phyloP scores from a whole-genome alignment of 2,113 vertebrate genomes.

The Lutjanus erythropterus region DNA sequence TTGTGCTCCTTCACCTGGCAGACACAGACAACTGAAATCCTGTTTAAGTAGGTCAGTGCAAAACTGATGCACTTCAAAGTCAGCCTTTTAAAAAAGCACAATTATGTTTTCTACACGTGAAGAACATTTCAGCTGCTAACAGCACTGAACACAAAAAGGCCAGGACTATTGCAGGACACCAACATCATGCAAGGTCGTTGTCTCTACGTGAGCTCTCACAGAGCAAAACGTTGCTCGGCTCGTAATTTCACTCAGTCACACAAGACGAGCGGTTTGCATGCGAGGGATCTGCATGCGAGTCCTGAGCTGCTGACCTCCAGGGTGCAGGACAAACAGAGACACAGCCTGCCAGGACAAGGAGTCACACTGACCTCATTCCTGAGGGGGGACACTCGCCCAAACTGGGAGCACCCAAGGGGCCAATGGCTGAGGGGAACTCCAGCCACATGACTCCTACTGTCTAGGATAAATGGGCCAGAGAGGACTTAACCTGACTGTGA shows the following conservation, averaged over 20 bases:
- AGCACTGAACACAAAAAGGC: background rate
- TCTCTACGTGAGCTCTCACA: background rate
- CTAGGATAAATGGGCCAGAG: conserved; percentile 51
- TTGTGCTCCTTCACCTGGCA: background rate
- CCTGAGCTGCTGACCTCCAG: conserved; percentile 47
- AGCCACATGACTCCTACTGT: conserved; percentile 40
- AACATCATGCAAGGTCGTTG: background rate
- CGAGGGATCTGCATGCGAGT: conserved; percentile 13
- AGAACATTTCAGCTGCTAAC: background rate
- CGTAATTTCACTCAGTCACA: conserved; percentile 5
- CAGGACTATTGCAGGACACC: background rate
- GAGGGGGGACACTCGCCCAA: background rate
- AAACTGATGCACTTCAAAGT: background rate
- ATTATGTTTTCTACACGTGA: background rate
- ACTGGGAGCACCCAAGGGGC: conserved; percentile 15
- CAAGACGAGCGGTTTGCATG: conserved; percentile 11
- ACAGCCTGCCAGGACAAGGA: conserved; percentile 27
- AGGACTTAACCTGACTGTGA: conserved; percentile 39
- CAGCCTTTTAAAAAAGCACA: background rate
- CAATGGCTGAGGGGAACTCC: conserved; percentile 17
- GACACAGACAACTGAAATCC: background rate
- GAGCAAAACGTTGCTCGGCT: background rate
- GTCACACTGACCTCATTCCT: conserved; percentile 61
- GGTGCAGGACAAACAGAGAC: conserved; percentile 8
- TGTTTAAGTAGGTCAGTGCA: background rate